phyloP scores from a whole-genome alignment of 53 echinoderm and acorn worm genomes.

The Hippasteria phrygiana region DNA sequence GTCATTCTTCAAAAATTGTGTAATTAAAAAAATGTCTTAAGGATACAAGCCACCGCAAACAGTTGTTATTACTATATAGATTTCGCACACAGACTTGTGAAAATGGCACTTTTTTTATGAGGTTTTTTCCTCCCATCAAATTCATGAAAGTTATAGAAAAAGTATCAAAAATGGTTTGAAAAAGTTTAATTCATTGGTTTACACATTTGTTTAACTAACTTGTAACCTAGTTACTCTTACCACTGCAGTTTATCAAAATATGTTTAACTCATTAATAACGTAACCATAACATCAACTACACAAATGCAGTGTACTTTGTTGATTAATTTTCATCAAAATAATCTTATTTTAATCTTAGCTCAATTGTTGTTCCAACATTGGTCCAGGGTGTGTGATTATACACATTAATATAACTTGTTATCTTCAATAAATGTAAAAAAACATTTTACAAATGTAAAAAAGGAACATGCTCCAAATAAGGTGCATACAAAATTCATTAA shows the following conservation, averaged over 20 bases:
- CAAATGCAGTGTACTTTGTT: not conserved
- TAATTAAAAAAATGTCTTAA: slow-evolving; percentile 9
- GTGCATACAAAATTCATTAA: slow-evolving; percentile 51
- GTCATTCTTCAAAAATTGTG: slow-evolving; percentile 5
- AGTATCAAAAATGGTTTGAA: not conserved
- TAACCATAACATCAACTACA: not conserved
- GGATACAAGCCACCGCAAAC: slow-evolving; percentile 64
- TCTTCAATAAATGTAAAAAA: not conserved
- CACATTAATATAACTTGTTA: not conserved
- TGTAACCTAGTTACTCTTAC: slow-evolving; percentile 32
- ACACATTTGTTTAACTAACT: slow-evolving; percentile 42
- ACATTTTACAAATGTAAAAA: not conserved
- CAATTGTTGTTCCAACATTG: not conserved
- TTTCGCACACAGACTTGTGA: slow-evolving; percentile 45
- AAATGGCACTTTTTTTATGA: slow-evolving; percentile 32
- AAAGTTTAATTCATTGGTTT: not conserved
- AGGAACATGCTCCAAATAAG: not conserved
- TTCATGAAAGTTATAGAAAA: not conserved
- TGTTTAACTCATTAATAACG: not conserved
- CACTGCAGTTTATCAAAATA: slow-evolving; percentile 34
- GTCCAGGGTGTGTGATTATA: slow-evolving; percentile 3
- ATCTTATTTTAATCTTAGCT: not conserved
- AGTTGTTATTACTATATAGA: slow-evolving; percentile 39
- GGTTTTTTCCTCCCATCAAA: not conserved
- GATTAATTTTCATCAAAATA: not conserved